Percentiles rank a stretch among this genome's conserved stretches.
Conservation (phyloP, 1,140 invertebrate genomes). For the Drosophila insularis region DNA sequence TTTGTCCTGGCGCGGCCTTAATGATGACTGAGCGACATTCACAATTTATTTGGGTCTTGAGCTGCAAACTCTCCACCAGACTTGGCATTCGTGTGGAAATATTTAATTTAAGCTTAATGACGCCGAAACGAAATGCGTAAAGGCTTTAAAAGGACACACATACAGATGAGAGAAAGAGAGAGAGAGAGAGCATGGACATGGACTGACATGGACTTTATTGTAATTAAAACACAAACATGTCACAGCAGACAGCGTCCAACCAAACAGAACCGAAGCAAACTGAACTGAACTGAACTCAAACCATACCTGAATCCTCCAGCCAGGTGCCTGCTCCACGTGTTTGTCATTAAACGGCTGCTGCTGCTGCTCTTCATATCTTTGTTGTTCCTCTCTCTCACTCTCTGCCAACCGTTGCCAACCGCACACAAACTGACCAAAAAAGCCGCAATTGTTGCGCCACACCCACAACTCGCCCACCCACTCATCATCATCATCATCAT, state of each 20-base stretch:
- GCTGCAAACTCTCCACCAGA: conserved; percentile 19
- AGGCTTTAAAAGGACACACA: conserved; percentile 51
- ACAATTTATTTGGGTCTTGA: conserved; percentile 74
- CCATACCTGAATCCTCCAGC: neutral
- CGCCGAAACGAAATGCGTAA: conserved; percentile 62
- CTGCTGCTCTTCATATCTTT: conserved; percentile 12
- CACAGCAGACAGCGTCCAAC: conserved; percentile 8
- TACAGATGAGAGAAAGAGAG: neutral
- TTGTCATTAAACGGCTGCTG: conserved; percentile 67
- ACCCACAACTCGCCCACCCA: conserved; percentile 12
- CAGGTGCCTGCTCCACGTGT: conserved; percentile 42
- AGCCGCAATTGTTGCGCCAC: conserved; percentile 67
- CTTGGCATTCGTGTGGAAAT: conserved; percentile 70
- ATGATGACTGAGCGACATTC: conserved; percentile 78
- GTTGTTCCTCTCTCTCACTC: no score
- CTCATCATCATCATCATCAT: neutral
- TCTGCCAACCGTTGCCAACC: no score
- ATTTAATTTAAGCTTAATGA: conserved; percentile 81
- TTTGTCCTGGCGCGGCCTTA: conserved; percentile 70
- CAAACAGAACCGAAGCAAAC: neutral
- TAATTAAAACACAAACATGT: conserved; percentile 76
- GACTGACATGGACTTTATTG: conserved; percentile 57
- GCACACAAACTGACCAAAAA: conserved; percentile 64
- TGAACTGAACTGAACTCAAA: neutral
- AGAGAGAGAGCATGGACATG: neutral